Evolutionary conservation across 2,888 invertebrate species (phyloP).

Genomic region (Bombyx huttoni): DNA sequence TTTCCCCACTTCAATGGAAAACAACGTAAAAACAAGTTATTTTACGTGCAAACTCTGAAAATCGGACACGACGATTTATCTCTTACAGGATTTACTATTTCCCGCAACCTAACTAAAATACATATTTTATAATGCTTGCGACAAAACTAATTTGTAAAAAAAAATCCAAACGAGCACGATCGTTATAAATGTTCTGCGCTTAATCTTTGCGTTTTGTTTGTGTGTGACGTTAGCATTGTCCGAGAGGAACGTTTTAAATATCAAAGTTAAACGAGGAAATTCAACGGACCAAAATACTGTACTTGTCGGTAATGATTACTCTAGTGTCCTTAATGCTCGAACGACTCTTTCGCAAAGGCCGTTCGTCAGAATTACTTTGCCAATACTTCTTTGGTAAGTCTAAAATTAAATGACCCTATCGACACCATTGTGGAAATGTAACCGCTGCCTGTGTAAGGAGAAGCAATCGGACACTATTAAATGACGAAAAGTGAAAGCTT

Average conservation of each 20-base stretch:
- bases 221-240: neutral
- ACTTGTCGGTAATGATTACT: slow-evolving; percentile 28
- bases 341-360: slow-evolving; percentile 50
- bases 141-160: no score
- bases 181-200: no score
- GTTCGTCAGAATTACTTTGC: slow-evolving; percentile 39
- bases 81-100: no score
- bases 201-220: neutral
- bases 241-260: neutral
- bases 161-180: no score
- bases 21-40: slow-evolving; percentile 38
- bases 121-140: no score
- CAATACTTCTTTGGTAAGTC: slow-evolving; percentile 27
- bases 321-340: slow-evolving; percentile 52
- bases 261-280: slow-evolving; percentile 12
- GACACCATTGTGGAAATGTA: neutral
- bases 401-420: slow-evolving; percentile 17
- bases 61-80: no score
- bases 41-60: slow-evolving; percentile 4
- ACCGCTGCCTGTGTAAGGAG: slow-evolving; percentile 5
- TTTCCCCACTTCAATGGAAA: slow-evolving; percentile 41
- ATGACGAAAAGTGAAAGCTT: slow-evolving; percentile 40
- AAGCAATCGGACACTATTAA: slow-evolving; percentile 15
- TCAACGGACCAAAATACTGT: slow-evolving; percentile 24
- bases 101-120: no score